Evolutionary conservation across 2,797 vertebrate genomes (phyloP), one percentile per base, ranked within the genome.

Genomic region (Helarctos malayanus): DNA sequence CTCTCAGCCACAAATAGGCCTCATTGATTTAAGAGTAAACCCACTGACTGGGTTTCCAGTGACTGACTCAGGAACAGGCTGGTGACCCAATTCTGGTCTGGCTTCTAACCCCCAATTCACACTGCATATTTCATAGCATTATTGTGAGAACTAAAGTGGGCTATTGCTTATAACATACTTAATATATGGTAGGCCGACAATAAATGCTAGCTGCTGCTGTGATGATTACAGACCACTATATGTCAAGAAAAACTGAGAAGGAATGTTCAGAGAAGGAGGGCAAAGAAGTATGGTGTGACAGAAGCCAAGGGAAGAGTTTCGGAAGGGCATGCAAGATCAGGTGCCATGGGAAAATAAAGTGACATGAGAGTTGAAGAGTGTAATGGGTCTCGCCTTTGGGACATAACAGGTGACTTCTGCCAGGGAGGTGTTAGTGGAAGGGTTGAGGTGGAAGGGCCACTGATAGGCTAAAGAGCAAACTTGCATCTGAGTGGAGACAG

Each of bases 11-110:
- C 83, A 91, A 54, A 84, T 2, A 47, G 63, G 69, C 19, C 35
- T 78, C 65, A 68, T 9, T 80, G 35, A 82, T 81, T 12, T n/a
- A 83, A 89, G 25, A 95, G n/a, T 56, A 93, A 87, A 59, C 41
- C 52, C 16, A 71, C 8, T 32, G 27, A 49, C 73, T 49, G 45
- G 45, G 27, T 73, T 65, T 89, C 61, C 27, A 35, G 47, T 65
- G 56, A 89, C 13, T 83, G 56, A 54, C 47, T 83, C 61, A 80
- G 88, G 49, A 14, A 49, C 65, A 89, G 78, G 35, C 69, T 41
- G 38, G 57, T 61, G 71, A 63, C 18, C 45, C 61, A 94, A 38
- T 83, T 73, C 91, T 73, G 13, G 35, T 63, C n/a, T 83, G 88
- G 45, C 78, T 63, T 61, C 61, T 61, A 83, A 89, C 45, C 57